phyloP scores from a whole-genome alignment of 2,888 invertebrate species.

The Chelonus formosanus region DNA sequence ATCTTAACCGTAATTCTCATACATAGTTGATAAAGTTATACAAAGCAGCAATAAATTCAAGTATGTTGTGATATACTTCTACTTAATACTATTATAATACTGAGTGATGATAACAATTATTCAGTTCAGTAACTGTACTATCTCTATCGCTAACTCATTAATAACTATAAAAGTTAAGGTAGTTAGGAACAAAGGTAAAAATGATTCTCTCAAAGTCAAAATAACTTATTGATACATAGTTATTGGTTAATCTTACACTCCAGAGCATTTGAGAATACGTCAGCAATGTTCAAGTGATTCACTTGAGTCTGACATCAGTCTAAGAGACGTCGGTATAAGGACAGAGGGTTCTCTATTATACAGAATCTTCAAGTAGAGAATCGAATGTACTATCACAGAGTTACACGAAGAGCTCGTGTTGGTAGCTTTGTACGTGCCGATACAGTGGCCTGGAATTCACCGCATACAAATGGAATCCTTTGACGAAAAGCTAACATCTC shows the following conservation, averaged over 20 bases:
- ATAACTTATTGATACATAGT: background rate
- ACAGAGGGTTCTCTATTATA: background rate
- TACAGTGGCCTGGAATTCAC: conserved; percentile 29
- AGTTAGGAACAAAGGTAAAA: too few species aligned
- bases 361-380: background rate
- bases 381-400: too few species aligned
- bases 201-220: too few species aligned
- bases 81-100: conserved; percentile 40
- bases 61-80: conserved; percentile 32
- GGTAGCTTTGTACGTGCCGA: conserved; percentile 24
- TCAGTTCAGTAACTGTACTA: conserved; percentile 17
- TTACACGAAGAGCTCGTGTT: conserved; percentile 1
- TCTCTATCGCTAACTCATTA: too few species aligned
- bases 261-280: conserved; percentile 13
- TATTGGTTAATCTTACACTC: background rate
- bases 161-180: background rate
- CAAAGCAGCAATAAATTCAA: conserved; percentile 36
- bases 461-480: conserved; percentile 54
- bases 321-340: background rate
- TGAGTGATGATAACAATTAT: conserved; percentile 38
- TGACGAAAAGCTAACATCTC: conserved; percentile 57
- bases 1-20: conserved; percentile 40
- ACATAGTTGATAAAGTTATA: conserved; percentile 43
- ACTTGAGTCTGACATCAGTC: background rate
- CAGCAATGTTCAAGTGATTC: conserved; percentile 4